A percentile compares a stretch with the other conserved stretches of the same genome.
Evolutionary conservation across 92 coral and sea anemone genomes (phyloP).

Genomic region (Palythoa grandis): DNA sequence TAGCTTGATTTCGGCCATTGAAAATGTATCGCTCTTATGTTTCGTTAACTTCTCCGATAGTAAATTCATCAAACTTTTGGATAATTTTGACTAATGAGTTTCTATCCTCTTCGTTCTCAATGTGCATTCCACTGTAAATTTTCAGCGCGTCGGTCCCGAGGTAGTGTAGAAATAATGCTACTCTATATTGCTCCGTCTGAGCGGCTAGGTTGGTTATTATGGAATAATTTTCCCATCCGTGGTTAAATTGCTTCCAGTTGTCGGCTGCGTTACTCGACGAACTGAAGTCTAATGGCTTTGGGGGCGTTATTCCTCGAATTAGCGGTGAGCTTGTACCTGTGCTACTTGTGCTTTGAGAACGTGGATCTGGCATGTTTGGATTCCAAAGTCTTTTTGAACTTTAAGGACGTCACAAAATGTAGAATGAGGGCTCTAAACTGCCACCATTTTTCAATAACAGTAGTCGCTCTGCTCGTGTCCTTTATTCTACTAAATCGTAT

Average conservation of each 20-base stretch:
- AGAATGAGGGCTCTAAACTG: conserved; percentile 7
- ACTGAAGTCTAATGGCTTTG: conserved; percentile 3
- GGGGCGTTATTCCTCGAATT: conserved; percentile 48
- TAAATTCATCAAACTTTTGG: conserved; percentile 62
- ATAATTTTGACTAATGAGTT: conserved; percentile 42
- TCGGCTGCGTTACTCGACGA: conserved; percentile 30
- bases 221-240: conserved; percentile 53
- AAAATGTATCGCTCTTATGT: conserved; percentile 64
- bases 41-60: conserved; percentile 66
- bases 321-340: neutral
- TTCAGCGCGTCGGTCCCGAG: conserved; percentile 62
- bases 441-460: neutral
- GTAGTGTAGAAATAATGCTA: conserved; percentile 61
- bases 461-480: neutral
- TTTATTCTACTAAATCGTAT: no score
- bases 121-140: conserved; percentile 55
- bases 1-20: conserved; percentile 50
- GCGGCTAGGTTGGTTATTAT: conserved; percentile 48
- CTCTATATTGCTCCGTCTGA: conserved; percentile 53
- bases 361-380: conserved; percentile 13
- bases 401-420: neutral
- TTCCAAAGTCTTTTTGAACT: neutral
- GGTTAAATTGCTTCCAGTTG: conserved; percentile 60
- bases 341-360: conserved; percentile 1
- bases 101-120: conserved; percentile 40